Conservation (phyloP, 2,888 invertebrate genomes). For the Druceiella hillmani region DNA sequence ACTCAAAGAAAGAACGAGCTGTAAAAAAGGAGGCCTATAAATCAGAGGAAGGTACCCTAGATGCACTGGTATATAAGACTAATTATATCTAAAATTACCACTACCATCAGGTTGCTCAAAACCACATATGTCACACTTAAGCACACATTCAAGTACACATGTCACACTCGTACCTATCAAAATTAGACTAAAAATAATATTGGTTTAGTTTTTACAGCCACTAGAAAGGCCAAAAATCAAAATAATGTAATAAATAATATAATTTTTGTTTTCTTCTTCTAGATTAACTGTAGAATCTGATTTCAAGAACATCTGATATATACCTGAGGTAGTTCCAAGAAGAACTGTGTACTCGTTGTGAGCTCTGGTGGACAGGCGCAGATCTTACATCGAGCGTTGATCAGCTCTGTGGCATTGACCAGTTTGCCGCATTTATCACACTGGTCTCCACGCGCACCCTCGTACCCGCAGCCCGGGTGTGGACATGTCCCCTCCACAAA, state of each 20-base stretch:
- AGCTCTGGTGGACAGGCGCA: slow-evolving; percentile 70
- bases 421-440: slow-evolving; percentile 97
- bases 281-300: slow-evolving; percentile 2
- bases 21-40: no score
- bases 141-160: no score
- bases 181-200: neutral
- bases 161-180: neutral
- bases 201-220: no score
- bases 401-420: slow-evolving; percentile 86
- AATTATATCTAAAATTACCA: no score
- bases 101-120: no score
- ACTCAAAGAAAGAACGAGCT: no score
- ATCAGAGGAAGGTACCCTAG: no score
- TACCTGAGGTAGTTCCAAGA: slow-evolving; percentile 88
- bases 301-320: slow-evolving; percentile 15
- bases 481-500: slow-evolving; percentile 98
- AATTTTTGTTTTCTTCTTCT: slow-evolving; percentile 3
- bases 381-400: slow-evolving; percentile 81
- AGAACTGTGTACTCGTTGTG: slow-evolving; percentile 84
- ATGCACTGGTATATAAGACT: no score
- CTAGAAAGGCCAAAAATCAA: slow-evolving; percentile 1
- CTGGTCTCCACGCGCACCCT: slow-evolving; percentile 96
- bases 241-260: slow-evolving; percentile 7
- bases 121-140: no score
- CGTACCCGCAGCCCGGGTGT: slow-evolving; percentile 76